phyloP scores from a whole-genome alignment of 1,140 invertebrate species.

The Aphelinus atriplicis region DNA sequence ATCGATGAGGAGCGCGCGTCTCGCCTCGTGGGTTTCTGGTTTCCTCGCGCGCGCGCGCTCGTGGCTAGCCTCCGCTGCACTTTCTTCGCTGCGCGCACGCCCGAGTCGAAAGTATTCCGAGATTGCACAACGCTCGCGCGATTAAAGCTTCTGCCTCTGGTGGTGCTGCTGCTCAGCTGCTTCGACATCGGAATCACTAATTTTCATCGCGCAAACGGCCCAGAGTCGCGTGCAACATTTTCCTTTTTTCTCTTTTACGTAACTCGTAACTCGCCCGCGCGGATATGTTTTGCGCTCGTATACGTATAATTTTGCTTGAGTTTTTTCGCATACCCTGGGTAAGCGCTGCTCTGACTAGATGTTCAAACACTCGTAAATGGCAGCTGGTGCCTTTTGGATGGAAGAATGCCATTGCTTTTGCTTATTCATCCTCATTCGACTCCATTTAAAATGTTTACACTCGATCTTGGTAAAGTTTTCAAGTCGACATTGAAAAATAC shows the following conservation, averaged over 20 bases:
- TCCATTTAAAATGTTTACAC: no score
- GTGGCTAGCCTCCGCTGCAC: slow-evolving; percentile 6
- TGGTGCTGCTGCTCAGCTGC: neutral
- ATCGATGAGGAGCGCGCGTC: slow-evolving; percentile 28
- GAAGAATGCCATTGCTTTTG: no score
- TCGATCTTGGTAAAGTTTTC: no score
- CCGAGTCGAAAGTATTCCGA: slow-evolving; percentile 44
- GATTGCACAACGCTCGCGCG: slow-evolving; percentile 42
- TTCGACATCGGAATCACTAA: slow-evolving; percentile 23
- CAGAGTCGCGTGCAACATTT: slow-evolving; percentile 21
- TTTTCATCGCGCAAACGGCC: neutral
- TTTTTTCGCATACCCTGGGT: no score
- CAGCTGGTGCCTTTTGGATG: no score
- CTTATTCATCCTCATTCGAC: no score
- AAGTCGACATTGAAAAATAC: no score
- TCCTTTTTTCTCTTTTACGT: slow-evolving; percentile 31
- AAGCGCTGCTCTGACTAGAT: no score
- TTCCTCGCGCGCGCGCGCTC: slow-evolving; percentile 31
- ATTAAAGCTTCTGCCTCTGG: neutral
- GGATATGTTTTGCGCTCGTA: no score
- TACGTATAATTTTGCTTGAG: no score
- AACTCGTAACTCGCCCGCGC: neutral
- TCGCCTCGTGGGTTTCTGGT: slow-evolving; percentile 41
- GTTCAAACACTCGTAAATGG: no score
- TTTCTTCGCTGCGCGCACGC: slow-evolving; percentile 38